These are phyloP conservation scores for Leptonema lineaticorne DNA, from an alignment of 1,140 invertebrate species.

Conservation along the genomic window DNA sequence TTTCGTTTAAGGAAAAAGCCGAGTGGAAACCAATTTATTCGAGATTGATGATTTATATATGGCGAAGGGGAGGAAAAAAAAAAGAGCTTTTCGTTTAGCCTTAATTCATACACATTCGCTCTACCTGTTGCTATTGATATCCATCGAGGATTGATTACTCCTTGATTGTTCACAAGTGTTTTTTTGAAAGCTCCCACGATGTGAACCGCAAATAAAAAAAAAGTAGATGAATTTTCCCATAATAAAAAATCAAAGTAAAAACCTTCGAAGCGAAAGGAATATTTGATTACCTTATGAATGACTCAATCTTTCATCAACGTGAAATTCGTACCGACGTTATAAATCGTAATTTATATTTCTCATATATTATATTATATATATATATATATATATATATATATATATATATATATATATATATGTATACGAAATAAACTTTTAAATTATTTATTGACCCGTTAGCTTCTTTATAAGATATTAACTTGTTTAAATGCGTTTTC, in stretches of 20 bases:
- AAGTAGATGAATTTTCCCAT: not conserved
- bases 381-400: not conserved
- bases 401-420: not conserved
- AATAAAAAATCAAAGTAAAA: not conserved
- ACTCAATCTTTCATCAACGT: not conserved
- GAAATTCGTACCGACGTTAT: not conserved
- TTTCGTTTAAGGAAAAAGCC: not conserved
- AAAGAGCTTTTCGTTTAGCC: slow-evolving; percentile 10
- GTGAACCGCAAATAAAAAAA: not conserved
- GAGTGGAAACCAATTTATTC: not conserved
- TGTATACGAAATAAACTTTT: not conserved
- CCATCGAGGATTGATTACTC: slow-evolving; percentile 19
- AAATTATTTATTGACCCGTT: no score
- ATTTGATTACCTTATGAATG: not conserved
- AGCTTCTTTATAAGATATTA: no score
- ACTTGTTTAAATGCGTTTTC: no score
- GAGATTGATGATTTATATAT: slow-evolving; percentile 1
- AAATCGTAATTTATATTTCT: no score
- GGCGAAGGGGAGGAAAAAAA: no score
- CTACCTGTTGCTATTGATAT: slow-evolving; percentile 18
- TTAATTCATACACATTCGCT: not conserved
- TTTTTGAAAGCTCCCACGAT: not conserved
- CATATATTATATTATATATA: no score
- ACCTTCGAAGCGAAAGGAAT: not conserved
- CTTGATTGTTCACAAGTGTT: slow-evolving; percentile 20